Base-by-base conservation (phyloP, 37 sponge, comb jelly and placozoan genomes). In the Corticium candelabrum region DNA sequence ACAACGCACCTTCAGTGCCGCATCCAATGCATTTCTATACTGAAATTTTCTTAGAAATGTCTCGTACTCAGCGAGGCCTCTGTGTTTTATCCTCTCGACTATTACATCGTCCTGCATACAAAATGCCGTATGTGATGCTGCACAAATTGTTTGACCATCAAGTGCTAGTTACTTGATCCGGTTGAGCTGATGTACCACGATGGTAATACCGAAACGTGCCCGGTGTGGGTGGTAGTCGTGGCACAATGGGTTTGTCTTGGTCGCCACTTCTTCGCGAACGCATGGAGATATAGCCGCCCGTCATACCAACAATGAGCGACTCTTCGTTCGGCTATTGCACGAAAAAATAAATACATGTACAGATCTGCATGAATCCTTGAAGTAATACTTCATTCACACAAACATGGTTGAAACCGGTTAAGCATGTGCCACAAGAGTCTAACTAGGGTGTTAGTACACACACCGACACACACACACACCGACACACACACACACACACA, bases 221-320 rank as follows among this genome's bases (percentile, higher is more conserved):
- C 11, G 62, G 21, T 11, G 62, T 21, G 62, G 21, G 11, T 50
- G 62, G 15, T 50, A 27, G 15, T 21, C 62, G 11, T 50, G 11
- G 62, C 62, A 27, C 62, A 11, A 27, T 21, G 15, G 11, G 15
- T 11, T 50, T 21, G 21, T 50, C 21, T 11, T 21, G 15, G 21
- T 11, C 62, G 62, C 62, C 62, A 50, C 15, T 50, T 76, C 69
- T 37, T 7, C 30, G 75, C 71, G 35, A 27, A 27, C 21, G 11
- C 62, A 98, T 87, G 68, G 90, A 87, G 7, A 98, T 81, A 1
- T 90, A 80, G 30, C 84, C 82, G 32, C 76, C 90, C 15, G 88
- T 88, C 93, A 94, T 94, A 35, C 95, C 99, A 62, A 91, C 99
- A 34, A 90, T 88, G 0, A 98, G 82, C 75, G 89, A 91, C 40